Conservation (phyloP, 1,140 invertebrate species). For the Triops longicaudatus region DNA sequence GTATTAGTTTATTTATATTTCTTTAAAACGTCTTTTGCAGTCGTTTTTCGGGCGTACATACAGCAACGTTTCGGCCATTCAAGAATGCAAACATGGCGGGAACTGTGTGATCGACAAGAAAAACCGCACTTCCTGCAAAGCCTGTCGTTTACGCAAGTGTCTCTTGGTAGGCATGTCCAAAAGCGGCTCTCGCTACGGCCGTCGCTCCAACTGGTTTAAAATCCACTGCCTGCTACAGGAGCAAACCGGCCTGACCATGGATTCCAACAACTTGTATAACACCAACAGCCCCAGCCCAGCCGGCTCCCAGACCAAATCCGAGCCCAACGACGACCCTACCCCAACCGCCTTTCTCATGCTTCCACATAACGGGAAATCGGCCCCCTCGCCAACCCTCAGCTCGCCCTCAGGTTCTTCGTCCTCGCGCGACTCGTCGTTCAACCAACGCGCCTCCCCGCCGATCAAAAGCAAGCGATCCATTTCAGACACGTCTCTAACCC, state of each 20-base stretch:
- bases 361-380: constrained; percentile 18
- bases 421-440: constrained; percentile 18
- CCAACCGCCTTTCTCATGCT: background rate
- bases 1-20: background rate
- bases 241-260: constrained; percentile 29
- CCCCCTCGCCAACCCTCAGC: background rate
- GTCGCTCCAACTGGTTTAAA: constrained; percentile 45
- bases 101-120: constrained; percentile 46
- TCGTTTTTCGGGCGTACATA: constrained; percentile 51
- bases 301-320: constrained; percentile 21
- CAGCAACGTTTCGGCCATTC: constrained; percentile 43
- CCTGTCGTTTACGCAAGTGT: constrained; percentile 47
- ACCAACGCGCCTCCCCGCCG: background rate
- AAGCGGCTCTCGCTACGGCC: constrained; percentile 38
- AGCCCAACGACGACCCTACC: background rate
- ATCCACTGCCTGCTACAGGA: constrained; percentile 42
- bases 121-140: constrained; percentile 48
- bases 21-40: constrained; percentile 38
- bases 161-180: constrained; percentile 48
- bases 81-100: constrained; percentile 41
- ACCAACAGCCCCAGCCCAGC: constrained; percentile 33
- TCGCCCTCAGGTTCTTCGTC: background rate
- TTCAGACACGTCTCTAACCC: background rate
- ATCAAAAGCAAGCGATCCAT: background rate
- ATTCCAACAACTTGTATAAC: background rate